These are phyloP conservation scores for Andricus curvator DNA, from an alignment of 2,888 invertebrate species.

Conservation along the genomic window DNA sequence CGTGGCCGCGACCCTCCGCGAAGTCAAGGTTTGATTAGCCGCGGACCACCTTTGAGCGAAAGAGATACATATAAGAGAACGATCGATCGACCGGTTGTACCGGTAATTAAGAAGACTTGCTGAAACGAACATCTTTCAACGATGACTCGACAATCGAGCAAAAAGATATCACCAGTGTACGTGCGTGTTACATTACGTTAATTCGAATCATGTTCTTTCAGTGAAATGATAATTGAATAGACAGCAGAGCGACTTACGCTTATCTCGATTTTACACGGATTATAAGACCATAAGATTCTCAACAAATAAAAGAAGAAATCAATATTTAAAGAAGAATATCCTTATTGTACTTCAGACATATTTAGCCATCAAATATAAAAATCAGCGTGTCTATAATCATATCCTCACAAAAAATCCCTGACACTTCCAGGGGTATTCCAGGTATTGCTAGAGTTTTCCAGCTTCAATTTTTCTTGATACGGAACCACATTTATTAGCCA, in stretches of 20 bases:
- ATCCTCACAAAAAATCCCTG: too few species aligned
- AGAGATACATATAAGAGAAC: constrained; percentile 14
- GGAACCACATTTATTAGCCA: too few species aligned
- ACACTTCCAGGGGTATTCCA: too few species aligned
- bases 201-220: constrained; percentile 12
- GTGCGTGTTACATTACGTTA: constrained; percentile 14
- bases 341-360: too few species aligned
- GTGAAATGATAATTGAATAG: not conserved
- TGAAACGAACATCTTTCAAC: constrained; percentile 37
- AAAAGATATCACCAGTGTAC: not conserved
- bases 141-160: constrained; percentile 10
- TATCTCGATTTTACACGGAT: not conserved
- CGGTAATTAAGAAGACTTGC: constrained; percentile 41
- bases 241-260: not conserved
- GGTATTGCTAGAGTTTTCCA: too few species aligned
- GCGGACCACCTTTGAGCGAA: constrained; percentile 16
- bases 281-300: not conserved
- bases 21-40: constrained; percentile 5
- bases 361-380: too few species aligned
- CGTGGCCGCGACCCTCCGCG: constrained; percentile 4
- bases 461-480: too few species aligned
- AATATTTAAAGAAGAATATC: not conserved
- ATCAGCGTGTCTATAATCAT: too few species aligned
- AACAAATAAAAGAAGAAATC: not conserved
- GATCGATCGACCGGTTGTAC: constrained; percentile 40